Conservation (phyloP, 1,140 invertebrate genomes). For the Heliconius hewitsoni region DNA sequence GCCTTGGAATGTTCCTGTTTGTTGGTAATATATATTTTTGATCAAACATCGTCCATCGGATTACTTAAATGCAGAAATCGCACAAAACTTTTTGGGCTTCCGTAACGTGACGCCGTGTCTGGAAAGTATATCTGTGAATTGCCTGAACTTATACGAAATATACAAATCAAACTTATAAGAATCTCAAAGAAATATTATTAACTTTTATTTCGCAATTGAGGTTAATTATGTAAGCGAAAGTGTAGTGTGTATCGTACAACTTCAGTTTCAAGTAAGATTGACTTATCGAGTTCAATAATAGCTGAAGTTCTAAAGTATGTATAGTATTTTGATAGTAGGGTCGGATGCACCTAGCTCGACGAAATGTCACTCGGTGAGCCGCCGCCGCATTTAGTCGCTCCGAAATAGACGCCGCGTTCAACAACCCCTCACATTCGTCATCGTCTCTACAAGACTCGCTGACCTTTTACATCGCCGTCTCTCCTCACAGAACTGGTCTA, state of each 20-base stretch:
- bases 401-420: constrained; percentile 78
- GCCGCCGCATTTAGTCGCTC: constrained; percentile 73
- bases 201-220: too few relatives aligned
- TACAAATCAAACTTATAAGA: background rate
- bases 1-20: constrained; percentile 28
- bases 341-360: constrained; percentile 74
- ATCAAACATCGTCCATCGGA: background rate
- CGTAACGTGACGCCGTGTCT: background rate
- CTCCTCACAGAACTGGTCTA: constrained; percentile 35
- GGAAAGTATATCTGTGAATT: background rate
- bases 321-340: constrained; percentile 59
- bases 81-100: constrained; percentile 8
- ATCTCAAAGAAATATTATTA: background rate
- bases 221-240: too few relatives aligned
- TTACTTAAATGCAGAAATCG: constrained; percentile 6
- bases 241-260: too few relatives aligned
- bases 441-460: constrained; percentile 48
- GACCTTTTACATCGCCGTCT: constrained; percentile 61
- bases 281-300: constrained; percentile 1
- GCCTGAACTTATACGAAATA: background rate
- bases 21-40: constrained; percentile 9
- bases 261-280: too few relatives aligned
- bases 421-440: constrained; percentile 78
- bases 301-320: constrained; percentile 38
- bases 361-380: constrained; percentile 79